Conservation (phyloP, 2,797 vertebrate genomes). For the Poecile montanus region DNA sequence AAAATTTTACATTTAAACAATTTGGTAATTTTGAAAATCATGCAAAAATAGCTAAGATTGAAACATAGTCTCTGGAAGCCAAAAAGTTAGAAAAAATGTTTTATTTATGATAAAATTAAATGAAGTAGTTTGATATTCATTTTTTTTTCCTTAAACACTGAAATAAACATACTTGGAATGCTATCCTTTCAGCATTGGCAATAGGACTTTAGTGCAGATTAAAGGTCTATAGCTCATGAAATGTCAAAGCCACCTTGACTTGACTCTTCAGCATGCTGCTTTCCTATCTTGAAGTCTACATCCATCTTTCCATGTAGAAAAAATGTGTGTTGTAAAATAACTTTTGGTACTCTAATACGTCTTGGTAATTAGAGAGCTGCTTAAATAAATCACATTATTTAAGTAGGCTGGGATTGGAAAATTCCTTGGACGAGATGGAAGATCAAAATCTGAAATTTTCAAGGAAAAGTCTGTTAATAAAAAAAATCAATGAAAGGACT, state of each 20-base stretch:
- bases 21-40: neutral
- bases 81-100: neutral
- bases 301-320: neutral
- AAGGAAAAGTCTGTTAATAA: neutral
- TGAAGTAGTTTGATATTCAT: neutral
- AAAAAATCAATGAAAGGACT: neutral
- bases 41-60: neutral
- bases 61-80: neutral
- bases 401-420: neutral
- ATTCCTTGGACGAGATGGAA: neutral
- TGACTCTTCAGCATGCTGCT: neutral
- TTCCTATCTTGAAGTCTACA: neutral
- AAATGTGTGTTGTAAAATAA: neutral
- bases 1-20: neutral
- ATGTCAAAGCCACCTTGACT: rapidly evolving
- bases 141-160: neutral
- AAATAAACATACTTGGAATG: neutral
- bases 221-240: neutral
- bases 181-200: neutral
- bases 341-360: rapidly evolving
- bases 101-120: neutral
- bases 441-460: neutral
- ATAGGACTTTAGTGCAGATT: neutral
- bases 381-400: neutral
- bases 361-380: neutral